Conservation (phyloP, 2,888 invertebrate genomes). For the Aphidoletes aphidimyza region DNA sequence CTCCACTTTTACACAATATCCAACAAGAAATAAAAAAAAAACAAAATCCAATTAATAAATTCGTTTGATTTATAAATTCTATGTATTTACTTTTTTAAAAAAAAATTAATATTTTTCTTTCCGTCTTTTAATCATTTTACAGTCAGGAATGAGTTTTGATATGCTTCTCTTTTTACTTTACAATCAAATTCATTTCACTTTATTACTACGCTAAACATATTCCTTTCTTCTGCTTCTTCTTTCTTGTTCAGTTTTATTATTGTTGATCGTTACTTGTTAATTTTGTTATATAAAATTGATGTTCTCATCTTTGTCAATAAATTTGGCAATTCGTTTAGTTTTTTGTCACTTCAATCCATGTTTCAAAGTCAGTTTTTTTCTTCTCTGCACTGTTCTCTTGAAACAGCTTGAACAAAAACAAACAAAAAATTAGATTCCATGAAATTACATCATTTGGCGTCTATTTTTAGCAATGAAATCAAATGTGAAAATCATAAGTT, state of each 20-base stretch:
- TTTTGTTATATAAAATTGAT: conserved; percentile 31
- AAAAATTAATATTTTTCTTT: conserved; percentile 45
- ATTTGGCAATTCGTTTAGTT: conserved; percentile 27
- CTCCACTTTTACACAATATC: not conserved
- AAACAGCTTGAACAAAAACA: not conserved
- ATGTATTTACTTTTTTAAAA: not conserved
- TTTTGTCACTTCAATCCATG: not conserved
- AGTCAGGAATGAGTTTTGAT: conserved; percentile 40
- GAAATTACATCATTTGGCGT: too few species aligned
- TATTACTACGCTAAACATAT: conserved; percentile 1
- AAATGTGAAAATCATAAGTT: not conserved
- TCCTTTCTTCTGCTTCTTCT: not conserved
- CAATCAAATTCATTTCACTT: conserved; percentile 6
- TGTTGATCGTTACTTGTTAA: too few species aligned
- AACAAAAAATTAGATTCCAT: too few species aligned
- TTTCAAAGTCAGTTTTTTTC: too few species aligned
- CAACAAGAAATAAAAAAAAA: not conserved
- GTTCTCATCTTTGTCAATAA: conserved; percentile 21
- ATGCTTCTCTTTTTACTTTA: not conserved
- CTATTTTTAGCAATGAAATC: not conserved
- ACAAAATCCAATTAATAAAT: not conserved
- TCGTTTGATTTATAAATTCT: conserved; percentile 13
- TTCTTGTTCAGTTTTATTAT: too few species aligned
- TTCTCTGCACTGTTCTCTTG: not conserved
- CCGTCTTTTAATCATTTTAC: conserved; percentile 29